Evolutionary conservation across 2,797 vertebrate species (phyloP).

Genomic region (Nannoperca australis): DNA sequence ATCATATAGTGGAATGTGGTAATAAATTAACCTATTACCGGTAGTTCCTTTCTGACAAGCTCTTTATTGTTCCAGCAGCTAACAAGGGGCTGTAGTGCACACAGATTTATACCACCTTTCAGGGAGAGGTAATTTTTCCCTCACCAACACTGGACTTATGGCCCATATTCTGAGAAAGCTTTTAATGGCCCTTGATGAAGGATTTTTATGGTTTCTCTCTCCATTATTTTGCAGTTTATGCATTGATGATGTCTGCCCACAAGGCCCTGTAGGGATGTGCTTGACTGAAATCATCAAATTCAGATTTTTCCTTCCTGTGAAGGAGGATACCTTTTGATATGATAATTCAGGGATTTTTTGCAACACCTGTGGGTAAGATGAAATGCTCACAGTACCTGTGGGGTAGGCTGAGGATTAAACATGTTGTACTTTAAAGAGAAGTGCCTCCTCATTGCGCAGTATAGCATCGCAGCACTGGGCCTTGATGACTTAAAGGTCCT

Average conservation of each 20-base stretch:
- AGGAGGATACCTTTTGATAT: constrained; percentile 77
- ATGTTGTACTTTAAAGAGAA: constrained; percentile 40
- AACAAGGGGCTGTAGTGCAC: constrained; percentile 40
- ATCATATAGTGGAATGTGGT: constrained; percentile 62
- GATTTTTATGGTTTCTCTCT: constrained; percentile 71
- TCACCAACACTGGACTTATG: constrained; percentile 70
- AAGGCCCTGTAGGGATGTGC: constrained; percentile 56
- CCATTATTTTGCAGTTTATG: constrained; percentile 79
- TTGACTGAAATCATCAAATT: constrained; percentile 74
- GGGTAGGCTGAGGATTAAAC: constrained; percentile 60
- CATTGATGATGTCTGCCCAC: constrained; percentile 73
- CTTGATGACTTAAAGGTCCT: neutral
- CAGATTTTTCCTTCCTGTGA: constrained; percentile 65
- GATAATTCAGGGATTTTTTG: constrained; percentile 66
- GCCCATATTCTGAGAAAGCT: constrained; percentile 69
- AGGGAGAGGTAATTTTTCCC: constrained; percentile 63
- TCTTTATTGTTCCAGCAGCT: constrained; percentile 72
- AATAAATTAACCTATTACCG: constrained; percentile 79
- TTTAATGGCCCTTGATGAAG: constrained; percentile 77
- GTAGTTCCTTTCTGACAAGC: constrained; percentile 76
- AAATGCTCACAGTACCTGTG: constrained; percentile 50
- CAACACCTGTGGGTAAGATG: constrained; percentile 63
- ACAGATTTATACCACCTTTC: constrained; percentile 75
- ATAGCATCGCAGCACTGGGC: neutral
- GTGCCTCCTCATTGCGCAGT: constrained; percentile 19